Percentiles rank a stretch among this genome's conserved stretches.
Conservation (phyloP, 2,113 vertebrate genomes). For the Corythoichthys intestinalis region DNA sequence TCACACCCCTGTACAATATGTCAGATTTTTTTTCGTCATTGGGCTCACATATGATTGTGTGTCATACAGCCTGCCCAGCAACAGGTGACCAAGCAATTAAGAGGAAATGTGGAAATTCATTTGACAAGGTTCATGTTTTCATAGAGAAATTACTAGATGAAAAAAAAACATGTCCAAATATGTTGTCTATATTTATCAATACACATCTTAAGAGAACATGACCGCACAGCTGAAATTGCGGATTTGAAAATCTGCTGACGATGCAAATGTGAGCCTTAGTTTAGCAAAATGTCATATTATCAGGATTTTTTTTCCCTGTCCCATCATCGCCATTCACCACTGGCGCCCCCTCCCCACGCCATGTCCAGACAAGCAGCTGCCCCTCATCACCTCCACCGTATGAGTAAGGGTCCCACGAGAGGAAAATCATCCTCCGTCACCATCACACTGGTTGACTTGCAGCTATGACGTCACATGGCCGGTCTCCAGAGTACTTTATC, state of each 20-base stretch:
- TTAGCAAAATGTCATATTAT: slow-evolving; percentile 31
- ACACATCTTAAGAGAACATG: neutral
- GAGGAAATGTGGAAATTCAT: neutral
- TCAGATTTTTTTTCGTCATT: neutral
- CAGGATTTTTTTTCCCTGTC: slow-evolving; percentile 25
- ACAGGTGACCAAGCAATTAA: neutral
- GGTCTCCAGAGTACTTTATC: slow-evolving; percentile 15
- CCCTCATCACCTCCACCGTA: slow-evolving; percentile 44
- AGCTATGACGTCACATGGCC: slow-evolving; percentile 5
- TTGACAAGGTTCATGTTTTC: neutral
- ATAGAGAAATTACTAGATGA: neutral
- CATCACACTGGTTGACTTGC: neutral
- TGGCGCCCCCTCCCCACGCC: slow-evolving; percentile 21
- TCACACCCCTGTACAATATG: no score
- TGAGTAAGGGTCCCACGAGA: slow-evolving; percentile 52
- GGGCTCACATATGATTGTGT: neutral
- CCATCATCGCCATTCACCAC: slow-evolving; percentile 7
- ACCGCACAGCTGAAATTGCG: neutral
- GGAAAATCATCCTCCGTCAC: slow-evolving; percentile 35
- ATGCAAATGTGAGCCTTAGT: slow-evolving; percentile 40
- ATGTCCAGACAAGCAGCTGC: slow-evolving; percentile 58
- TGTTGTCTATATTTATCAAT: neutral
- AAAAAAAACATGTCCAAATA: neutral
- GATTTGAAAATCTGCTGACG: slow-evolving; percentile 4
- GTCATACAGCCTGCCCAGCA: neutral